phyloP scores from a whole-genome alignment of 30 jellyfish, hydroid and myxozoan genomes.

The Aurelia coerulea region DNA sequence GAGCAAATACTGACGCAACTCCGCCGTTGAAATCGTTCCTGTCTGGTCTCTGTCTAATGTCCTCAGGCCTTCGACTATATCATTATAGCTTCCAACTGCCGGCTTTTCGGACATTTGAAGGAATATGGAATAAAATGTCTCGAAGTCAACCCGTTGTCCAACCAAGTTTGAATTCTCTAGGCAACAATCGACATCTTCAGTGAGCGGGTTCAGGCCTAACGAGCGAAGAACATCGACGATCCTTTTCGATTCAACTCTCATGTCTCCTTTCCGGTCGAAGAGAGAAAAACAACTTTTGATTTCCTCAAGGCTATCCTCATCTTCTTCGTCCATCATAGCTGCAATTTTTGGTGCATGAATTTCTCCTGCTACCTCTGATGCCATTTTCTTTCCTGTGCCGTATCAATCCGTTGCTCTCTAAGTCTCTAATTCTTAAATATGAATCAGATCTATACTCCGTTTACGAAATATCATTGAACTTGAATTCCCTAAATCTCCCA shows the following conservation, averaged over 20 bases:
- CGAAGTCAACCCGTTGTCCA: slow-evolving; percentile 88
- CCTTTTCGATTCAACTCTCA: slow-evolving; percentile 64
- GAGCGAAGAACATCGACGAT: slow-evolving; percentile 84
- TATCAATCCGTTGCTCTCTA: too few relatives aligned
- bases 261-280: slow-evolving; percentile 87
- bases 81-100: slow-evolving; percentile 87
- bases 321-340: slow-evolving; percentile 67
- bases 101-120: slow-evolving; percentile 72
- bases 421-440: too few relatives aligned
- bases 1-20: slow-evolving; percentile 81
- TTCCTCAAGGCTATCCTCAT: slow-evolving; percentile 88
- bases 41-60: slow-evolving; percentile 91
- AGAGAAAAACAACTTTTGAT: slow-evolving; percentile 77
- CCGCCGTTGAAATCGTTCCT: slow-evolving; percentile 90
- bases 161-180: slow-evolving; percentile 66
- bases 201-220: slow-evolving; percentile 83
- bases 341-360: slow-evolving; percentile 7
- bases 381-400: too few relatives aligned
- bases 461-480: too few relatives aligned
- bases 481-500: too few relatives aligned
- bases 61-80: slow-evolving; percentile 93
- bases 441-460: too few relatives aligned
- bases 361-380: too few relatives aligned
- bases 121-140: slow-evolving; percentile 78
- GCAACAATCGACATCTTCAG: slow-evolving; percentile 78